phyloP scores from a whole-genome alignment of 1,140 invertebrate species.

The Drosophila auraria region DNA sequence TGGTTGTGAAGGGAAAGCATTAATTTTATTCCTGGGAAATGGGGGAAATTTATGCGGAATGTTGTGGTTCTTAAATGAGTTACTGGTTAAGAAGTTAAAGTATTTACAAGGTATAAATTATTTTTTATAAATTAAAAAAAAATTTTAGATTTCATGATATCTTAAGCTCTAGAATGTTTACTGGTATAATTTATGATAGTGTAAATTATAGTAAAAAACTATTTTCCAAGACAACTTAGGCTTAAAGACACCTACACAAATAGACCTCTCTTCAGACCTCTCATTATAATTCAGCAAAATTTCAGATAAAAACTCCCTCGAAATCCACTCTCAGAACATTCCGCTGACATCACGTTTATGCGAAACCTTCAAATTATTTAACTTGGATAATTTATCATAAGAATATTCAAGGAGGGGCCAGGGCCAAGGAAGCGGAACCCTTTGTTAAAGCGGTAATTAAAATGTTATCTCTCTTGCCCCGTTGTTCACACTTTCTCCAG shows the following conservation, averaged over 20 bases:
- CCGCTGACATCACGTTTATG: not conserved
- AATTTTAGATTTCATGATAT: not conserved
- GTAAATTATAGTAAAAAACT: too few species aligned
- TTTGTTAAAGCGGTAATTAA: constrained; percentile 40
- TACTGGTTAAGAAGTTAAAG: not conserved
- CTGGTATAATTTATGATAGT: too few species aligned
- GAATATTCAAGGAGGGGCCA: constrained; percentile 16
- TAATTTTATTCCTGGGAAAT: not conserved
- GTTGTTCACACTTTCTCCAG: constrained; percentile 13
- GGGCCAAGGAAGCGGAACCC: not conserved
- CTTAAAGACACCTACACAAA: too few species aligned
- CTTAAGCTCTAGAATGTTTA: too few species aligned
- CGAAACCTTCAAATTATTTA: constrained; percentile 20
- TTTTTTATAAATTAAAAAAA: not conserved
- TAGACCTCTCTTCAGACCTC: too few species aligned
- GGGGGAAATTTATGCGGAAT: not conserved
- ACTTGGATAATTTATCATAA: constrained; percentile 43
- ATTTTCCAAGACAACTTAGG: too few species aligned
- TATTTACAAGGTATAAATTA: not conserved
- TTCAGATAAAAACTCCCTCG: not conserved
- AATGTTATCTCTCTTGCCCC: constrained; percentile 24
- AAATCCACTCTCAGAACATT: not conserved
- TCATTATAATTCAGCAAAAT: too few species aligned
- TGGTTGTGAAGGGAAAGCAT: not conserved
- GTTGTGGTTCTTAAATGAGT: not conserved